Evolutionary conservation across 2,113 vertebrate genomes (phyloP), one percentile per base, ranked within the genome.

Genomic region (Callithrix jacchus): DNA sequence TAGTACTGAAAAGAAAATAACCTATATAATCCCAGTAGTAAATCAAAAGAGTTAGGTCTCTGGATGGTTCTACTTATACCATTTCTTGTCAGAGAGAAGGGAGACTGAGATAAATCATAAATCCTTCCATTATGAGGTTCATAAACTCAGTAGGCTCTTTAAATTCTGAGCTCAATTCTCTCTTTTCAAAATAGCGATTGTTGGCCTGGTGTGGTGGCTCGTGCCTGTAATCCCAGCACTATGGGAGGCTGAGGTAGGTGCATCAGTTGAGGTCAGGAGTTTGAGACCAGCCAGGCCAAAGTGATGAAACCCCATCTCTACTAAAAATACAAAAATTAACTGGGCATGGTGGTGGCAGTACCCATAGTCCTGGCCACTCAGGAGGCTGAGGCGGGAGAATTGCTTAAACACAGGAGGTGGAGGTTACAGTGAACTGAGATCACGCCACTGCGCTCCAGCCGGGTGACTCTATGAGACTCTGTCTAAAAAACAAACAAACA

Each of bases 321-420:
- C 61, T n/a, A 68, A 68, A 68, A 68, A 68, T 17, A 18, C 35
- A 68, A 68, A 68, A 68, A 35, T 35, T 17, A 68, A 14, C 66
- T 14, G 6, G 32, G 32, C 16, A 32, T 7, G 2, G 14, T 68
- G 66, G 32, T 0, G 6, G 14, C 16, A 4, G 13, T 3, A 0
- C 16, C 32, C 16, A 3, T 68, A 68, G 32, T 32, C 32, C 66
- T 14, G 32, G 66, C 32, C 16, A 35, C 66, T 35, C 7, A 32
- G 32, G 66, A n/a, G 32, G 66, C 66, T n/a, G 66, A 68, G 66
- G 32, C 3, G 5, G 32, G 64, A 35, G 32, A 35, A n/a, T 35
- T 35, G 16, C 32, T 35, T 68, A 14, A 68, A 35, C 14, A 32
- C 16, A 17, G 66, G 66, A 68, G 66, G 17, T 35, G 32, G 32